A percentile compares a stretch with the other conserved stretches of the same genome.
Conservation (phyloP, 2,888 invertebrate species). For the Mythimna ferrago region DNA sequence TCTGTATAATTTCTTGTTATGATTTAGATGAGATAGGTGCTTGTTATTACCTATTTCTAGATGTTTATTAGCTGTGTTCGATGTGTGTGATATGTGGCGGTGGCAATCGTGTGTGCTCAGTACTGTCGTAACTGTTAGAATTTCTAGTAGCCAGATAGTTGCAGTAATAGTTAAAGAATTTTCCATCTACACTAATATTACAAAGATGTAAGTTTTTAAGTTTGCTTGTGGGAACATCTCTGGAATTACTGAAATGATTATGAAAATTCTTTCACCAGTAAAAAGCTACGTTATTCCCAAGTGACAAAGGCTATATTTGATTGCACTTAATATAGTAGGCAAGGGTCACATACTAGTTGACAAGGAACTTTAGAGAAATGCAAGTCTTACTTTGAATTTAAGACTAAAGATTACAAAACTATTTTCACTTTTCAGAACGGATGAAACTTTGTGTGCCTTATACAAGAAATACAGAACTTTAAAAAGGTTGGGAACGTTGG, state of each 20-base stretch:
- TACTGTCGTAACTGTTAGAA: background rate
- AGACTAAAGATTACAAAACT: too few species aligned
- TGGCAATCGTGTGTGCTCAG: background rate
- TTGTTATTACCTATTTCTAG: constrained; percentile 47
- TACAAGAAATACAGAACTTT: too few species aligned
- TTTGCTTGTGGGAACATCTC: background rate
- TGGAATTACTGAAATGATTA: background rate
- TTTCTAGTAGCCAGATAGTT: background rate
- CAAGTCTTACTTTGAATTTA: too few species aligned
- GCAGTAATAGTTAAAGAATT: background rate
- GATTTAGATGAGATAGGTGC: constrained; percentile 55
- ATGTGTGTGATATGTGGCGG: background rate
- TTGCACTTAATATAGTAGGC: too few species aligned
- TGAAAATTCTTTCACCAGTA: background rate
- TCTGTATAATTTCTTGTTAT: constrained; percentile 58
- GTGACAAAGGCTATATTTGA: too few species aligned
- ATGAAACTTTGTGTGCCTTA: too few species aligned
- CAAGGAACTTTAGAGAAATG: too few species aligned
- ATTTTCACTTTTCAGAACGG: too few species aligned
- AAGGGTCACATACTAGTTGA: too few species aligned
- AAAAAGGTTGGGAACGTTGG: too few species aligned
- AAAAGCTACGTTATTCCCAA: background rate
- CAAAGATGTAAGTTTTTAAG: background rate
- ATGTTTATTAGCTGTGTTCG: constrained; percentile 35
- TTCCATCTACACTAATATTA: background rate